Percentiles rank a stretch among this genome's conserved stretches.
These are phyloP conservation scores for Melieria crassipennis DNA, from an alignment of 2,888 invertebrate genomes.

Conservation along the genomic window DNA sequence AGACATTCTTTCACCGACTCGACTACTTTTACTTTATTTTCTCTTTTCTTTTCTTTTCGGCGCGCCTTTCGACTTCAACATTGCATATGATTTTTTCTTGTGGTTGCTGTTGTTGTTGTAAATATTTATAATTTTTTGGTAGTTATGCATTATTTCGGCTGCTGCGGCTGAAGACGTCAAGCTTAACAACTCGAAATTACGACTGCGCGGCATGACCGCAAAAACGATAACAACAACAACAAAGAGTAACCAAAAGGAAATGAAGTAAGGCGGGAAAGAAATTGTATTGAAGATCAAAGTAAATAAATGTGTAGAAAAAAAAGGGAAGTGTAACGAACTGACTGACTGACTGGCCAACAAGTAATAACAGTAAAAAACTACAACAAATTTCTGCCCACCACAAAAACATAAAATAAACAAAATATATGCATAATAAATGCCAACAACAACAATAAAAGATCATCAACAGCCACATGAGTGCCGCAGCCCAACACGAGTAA, in stretches of 20 bases:
- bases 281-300: no score
- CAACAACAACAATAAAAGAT: no score
- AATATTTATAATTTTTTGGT: neutral
- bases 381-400: neutral
- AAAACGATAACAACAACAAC: neutral
- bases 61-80: neutral
- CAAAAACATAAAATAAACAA: no score
- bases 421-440: no score
- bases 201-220: neutral
- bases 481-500: conserved; percentile 24
- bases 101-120: neutral
- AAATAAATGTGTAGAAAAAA: no score
- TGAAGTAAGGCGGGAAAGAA: no score
- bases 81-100: neutral
- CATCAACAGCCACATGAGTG: no score
- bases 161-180: neutral
- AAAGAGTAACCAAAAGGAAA: neutral
- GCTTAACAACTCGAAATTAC: neutral
- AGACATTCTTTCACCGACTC: conserved; percentile 52
- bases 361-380: conserved; percentile 13
- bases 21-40: conserved; percentile 57
- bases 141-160: neutral
- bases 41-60: conserved; percentile 43
- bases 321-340: no score
- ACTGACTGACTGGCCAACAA: neutral